A percentile compares a stretch with the other conserved stretches of the same genome.
phyloP scores from a whole-genome alignment of 2,888 invertebrate species.

The Lepidocyrtinus sp. region DNA sequence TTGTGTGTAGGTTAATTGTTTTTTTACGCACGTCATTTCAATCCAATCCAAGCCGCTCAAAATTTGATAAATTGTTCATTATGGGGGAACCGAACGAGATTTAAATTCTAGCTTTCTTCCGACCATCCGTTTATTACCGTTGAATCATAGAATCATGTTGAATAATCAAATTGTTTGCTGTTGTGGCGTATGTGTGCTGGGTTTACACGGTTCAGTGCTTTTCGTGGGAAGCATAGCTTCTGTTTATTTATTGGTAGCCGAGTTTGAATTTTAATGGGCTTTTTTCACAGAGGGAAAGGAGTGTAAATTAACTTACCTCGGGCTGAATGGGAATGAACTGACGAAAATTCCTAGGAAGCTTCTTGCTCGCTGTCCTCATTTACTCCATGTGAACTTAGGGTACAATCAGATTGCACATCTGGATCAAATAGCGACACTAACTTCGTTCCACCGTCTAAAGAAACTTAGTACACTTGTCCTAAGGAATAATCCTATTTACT shows the following conservation, averaged over 20 bases:
- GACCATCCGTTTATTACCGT: too few relatives aligned
- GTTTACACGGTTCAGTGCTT: too few relatives aligned
- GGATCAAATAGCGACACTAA: slow-evolving; percentile 77
- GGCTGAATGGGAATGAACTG: slow-evolving; percentile 80
- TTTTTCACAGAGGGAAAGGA: slow-evolving; percentile 57
- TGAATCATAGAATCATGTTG: slow-evolving; percentile 81
- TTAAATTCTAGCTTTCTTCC: too few relatives aligned
- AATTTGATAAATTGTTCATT: too few relatives aligned
- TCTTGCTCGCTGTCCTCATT: slow-evolving; percentile 81
- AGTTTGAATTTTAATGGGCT: too few relatives aligned
- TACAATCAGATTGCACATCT: slow-evolving; percentile 85
- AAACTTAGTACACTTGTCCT: slow-evolving; percentile 86
- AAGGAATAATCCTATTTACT: slow-evolving; percentile 87
- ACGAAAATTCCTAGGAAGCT: slow-evolving; percentile 81
- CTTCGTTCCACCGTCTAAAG: slow-evolving; percentile 77
- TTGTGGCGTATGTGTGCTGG: too few relatives aligned
- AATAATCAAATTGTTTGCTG: slow-evolving; percentile 85
- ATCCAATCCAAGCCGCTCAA: too few relatives aligned
- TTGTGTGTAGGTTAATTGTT: too few relatives aligned
- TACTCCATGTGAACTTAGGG: slow-evolving; percentile 73
- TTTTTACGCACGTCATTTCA: too few relatives aligned
- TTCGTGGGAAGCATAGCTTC: too few relatives aligned
- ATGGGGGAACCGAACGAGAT: too few relatives aligned
- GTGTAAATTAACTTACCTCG: slow-evolving; percentile 69
- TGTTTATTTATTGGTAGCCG: too few relatives aligned